A percentile compares a stretch with the other conserved stretches of the same genome.
phyloP scores from a whole-genome alignment of 2,888 invertebrate genomes.

The Auanema sp. region DNA sequence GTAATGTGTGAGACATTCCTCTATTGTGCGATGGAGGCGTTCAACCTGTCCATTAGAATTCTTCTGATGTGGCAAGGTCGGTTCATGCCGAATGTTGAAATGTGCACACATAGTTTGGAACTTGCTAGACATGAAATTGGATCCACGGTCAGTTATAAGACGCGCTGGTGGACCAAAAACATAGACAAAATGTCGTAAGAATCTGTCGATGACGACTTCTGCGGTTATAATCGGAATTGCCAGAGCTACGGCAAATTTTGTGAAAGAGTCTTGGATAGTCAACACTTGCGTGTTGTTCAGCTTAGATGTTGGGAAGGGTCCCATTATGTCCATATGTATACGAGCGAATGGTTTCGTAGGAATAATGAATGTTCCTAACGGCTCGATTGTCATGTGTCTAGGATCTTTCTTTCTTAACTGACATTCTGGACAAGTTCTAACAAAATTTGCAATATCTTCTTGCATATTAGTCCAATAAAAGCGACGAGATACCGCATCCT shows the following conservation, averaged over 20 bases:
- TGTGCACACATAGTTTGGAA: not conserved
- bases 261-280: conserved; percentile 14
- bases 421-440: conserved; percentile 17
- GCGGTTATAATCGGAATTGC: conserved; percentile 16
- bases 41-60: conserved; percentile 10
- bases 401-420: conserved; percentile 15
- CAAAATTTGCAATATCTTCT: conserved; percentile 5
- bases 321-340: conserved; percentile 24
- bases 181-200: conserved; percentile 11
- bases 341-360: conserved; percentile 20
- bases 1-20: conserved; percentile 9
- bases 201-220: not conserved
- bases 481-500: not conserved
- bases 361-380: conserved; percentile 10
- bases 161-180: conserved; percentile 15
- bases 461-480: conserved; percentile 21
- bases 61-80: conserved; percentile 11
- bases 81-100: too few relatives aligned
- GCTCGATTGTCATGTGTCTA: conserved; percentile 15
- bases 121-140: conserved; percentile 6
- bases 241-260: conserved; percentile 16
- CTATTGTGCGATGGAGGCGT: conserved; percentile 3
- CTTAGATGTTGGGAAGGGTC: conserved; percentile 23
- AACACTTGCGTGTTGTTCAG: conserved; percentile 21
- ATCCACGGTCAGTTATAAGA: conserved; percentile 21